Conservation (phyloP, 2,888 invertebrate species). For the Himalopsyche anomala region DNA sequence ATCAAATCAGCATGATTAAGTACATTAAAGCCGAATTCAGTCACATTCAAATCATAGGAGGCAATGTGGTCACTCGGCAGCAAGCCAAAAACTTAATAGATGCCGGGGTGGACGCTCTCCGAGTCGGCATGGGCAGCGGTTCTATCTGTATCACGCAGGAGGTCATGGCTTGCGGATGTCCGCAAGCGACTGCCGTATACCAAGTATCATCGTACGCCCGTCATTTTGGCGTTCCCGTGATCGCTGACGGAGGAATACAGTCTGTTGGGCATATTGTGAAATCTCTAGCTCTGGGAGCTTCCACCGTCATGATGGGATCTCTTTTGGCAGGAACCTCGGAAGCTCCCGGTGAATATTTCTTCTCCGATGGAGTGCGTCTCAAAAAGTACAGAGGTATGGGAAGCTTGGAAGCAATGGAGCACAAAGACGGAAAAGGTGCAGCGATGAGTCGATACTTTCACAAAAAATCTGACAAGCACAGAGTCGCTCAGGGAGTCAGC, state of each 20-base stretch:
- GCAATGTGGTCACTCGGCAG: constrained; percentile 97
- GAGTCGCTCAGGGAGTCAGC: constrained; percentile 99
- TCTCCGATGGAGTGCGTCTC: constrained; percentile 96
- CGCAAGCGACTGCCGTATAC: constrained; percentile 98
- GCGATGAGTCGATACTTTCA: constrained; percentile 91
- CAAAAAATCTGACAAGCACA: constrained; percentile 95
- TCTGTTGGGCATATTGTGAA: constrained; percentile 98
- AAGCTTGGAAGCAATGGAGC: constrained; percentile 98
- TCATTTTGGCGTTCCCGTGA: constrained; percentile 94
- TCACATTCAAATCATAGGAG: constrained; percentile 93
- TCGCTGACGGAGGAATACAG: constrained; percentile 98
- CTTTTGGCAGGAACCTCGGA: constrained; percentile 98
- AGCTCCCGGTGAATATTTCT: constrained; percentile 99
- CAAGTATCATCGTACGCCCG: constrained; percentile 95
- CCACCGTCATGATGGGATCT: constrained; percentile 99
- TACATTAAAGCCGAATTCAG: constrained; percentile 92
- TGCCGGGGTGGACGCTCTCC: constrained; percentile 96
- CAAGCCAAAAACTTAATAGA: constrained; percentile 98
- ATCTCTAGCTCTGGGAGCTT: constrained; percentile 93
- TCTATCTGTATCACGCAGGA: constrained; percentile 99
- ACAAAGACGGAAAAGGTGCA: constrained; percentile 88
- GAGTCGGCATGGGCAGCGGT: constrained; percentile 99
- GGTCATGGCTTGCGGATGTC: constrained; percentile 99
- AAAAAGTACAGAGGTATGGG: constrained; percentile 99
- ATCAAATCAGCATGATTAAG: constrained; percentile 96